Base-by-base conservation (phyloP, 2,888 invertebrate genomes). In the Bedellia somnulentella region DNA sequence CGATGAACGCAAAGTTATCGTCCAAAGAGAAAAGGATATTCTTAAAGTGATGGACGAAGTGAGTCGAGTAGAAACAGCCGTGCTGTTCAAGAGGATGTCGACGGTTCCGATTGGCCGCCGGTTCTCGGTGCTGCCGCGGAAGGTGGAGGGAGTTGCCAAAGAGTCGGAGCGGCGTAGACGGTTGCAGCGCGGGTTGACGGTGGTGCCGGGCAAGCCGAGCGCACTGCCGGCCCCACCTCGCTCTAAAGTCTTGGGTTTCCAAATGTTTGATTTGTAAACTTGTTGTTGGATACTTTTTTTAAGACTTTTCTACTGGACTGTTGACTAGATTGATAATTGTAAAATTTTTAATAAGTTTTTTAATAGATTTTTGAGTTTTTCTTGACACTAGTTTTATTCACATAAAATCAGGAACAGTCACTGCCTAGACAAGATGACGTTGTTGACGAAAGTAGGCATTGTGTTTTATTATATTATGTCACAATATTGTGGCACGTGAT, bases 11-110 rank as follows among this genome's bases (percentile, higher is more conserved):
- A 73, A 70, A 37, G 63, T 57, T 1, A 56, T 64, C 34, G 40
- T 53, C 15, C 56, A 57, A 35, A 58, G 68, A 3, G 64, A 70
- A 41, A 51, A 44, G 18, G 59, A 63, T 43, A 61, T 66, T 29
- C 35, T 61, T 24, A 41, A 37, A 9, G 59, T 62, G n/a, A 58
- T 66, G 62, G 58, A 63, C 24, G 61, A 54, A 6, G 44, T 40
- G 8, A 52, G 57, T 39, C 52, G 50, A 8, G 50, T 63, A 23
- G 68, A 67, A 31, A 57, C 61, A 5, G 44, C 49, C 38, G 66
- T 71, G 18, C 35, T 70, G 35, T 73, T 68, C 40, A 71, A 71
- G 42, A 55, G 66, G 18, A 68, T 70, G 56, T 61, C 71, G 9
- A 59, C 52, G 1, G 60, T 71, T 22, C 75, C 70, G 0, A 27